Conservation (phyloP, 2,888 invertebrate species). For the Glyphotaelius pellucidus region DNA sequence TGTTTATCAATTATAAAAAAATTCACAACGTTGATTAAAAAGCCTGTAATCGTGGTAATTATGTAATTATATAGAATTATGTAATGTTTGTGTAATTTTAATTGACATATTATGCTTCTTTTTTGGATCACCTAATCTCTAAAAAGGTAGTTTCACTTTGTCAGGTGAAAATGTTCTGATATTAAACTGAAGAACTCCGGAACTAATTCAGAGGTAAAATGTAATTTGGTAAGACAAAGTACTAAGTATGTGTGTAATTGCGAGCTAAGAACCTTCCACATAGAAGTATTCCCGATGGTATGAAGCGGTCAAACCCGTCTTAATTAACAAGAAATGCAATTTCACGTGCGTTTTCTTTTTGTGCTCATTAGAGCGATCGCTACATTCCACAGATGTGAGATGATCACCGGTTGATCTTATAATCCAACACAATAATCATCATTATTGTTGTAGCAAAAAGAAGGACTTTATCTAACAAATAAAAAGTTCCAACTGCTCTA, state of each 20-base stretch:
- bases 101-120: no score
- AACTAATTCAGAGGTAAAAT: neutral
- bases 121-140: no score
- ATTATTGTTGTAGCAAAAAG: neutral
- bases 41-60: no score
- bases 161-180: no score
- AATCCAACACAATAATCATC: neutral
- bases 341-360: neutral
- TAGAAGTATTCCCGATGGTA: neutral
- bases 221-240: neutral
- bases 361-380: neutral
- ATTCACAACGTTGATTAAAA: no score
- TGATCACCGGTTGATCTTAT: neutral
- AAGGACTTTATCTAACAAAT: no score
- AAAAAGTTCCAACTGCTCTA: neutral
- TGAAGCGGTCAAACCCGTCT: constrained; percentile 14
- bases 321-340: neutral
- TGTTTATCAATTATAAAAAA: no score
- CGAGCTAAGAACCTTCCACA: neutral
- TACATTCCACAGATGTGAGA: neutral
- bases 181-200: neutral
- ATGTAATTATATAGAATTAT: no score
- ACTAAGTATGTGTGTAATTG: neutral
- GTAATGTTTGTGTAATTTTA: no score
- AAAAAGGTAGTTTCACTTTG: no score